Conservation (phyloP, 2,888 invertebrate species). For the Omphaloscelis lunosa region DNA sequence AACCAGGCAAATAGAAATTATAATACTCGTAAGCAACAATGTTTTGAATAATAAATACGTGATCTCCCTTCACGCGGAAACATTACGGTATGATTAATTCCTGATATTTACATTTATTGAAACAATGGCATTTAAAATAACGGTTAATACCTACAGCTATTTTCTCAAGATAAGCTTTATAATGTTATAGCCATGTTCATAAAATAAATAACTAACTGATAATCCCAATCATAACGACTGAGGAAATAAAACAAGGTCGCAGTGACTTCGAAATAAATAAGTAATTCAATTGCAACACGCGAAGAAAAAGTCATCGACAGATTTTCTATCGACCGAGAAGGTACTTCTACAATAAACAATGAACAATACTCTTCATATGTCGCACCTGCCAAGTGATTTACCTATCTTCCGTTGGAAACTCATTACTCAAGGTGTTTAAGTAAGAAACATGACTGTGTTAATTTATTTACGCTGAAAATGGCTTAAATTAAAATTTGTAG, state of each 20-base stretch:
- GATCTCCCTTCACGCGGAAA: slow-evolving; percentile 37
- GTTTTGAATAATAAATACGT: slow-evolving; percentile 30
- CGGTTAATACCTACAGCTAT: not conserved
- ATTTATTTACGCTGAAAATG: slow-evolving; percentile 13
- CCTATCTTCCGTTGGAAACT: slow-evolving; percentile 34
- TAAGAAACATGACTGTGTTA: slow-evolving; percentile 27
- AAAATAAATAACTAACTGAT: slow-evolving; percentile 19
- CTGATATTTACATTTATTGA: slow-evolving; percentile 16
- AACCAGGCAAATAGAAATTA: slow-evolving; percentile 17
- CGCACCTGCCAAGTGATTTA: slow-evolving; percentile 34
- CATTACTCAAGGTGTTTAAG: slow-evolving; percentile 49
- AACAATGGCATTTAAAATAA: slow-evolving; percentile 4
- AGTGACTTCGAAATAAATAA: slow-evolving; percentile 54
- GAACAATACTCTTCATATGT: slow-evolving; percentile 28
- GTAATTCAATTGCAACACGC: slow-evolving; percentile 42
- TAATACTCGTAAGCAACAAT: slow-evolving; percentile 20
- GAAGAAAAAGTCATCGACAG: slow-evolving; percentile 41
- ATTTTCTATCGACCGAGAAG: slow-evolving; percentile 53
- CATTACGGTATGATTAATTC: slow-evolving; percentile 21
- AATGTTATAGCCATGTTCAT: not conserved
- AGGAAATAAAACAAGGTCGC: slow-evolving; percentile 51
- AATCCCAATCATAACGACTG: slow-evolving; percentile 22
- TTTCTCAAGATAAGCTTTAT: not conserved
- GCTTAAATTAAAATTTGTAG: slow-evolving; percentile 19
- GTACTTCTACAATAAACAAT: slow-evolving; percentile 42